phyloP scores from a whole-genome alignment of 2,888 invertebrate genomes.

The Criorhina ranunculi region DNA sequence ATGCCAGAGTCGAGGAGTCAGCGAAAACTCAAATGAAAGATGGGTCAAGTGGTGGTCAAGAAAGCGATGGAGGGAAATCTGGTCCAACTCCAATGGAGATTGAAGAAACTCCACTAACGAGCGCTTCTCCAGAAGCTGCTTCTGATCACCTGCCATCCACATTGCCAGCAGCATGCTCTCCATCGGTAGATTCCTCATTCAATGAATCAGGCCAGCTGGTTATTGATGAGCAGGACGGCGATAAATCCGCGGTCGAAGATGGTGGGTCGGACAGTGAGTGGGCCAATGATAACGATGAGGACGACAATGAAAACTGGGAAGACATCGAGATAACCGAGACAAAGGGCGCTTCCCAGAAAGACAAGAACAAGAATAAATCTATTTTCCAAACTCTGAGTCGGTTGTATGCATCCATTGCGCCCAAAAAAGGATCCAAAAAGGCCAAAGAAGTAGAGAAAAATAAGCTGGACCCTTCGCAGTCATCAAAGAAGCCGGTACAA shows the following conservation, averaged over 20 bases:
- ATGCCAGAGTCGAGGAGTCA: slow-evolving; percentile 19
- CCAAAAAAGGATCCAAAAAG: slow-evolving; percentile 58
- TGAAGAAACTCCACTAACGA: not conserved
- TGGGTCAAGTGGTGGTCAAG: slow-evolving; percentile 8
- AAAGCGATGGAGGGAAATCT: not conserved
- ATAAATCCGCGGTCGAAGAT: slow-evolving; percentile 19
- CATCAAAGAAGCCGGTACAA: slow-evolving; percentile 46
- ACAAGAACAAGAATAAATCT: slow-evolving; percentile 76
- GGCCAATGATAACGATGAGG: slow-evolving; percentile 55
- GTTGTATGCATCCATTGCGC: slow-evolving; percentile 69
- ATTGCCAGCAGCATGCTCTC: not conserved
- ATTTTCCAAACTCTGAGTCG: slow-evolving; percentile 78
- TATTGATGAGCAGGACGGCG: slow-evolving; percentile 52
- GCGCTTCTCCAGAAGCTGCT: not conserved
- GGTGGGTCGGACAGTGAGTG: slow-evolving; percentile 51
- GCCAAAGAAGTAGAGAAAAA: slow-evolving; percentile 46
- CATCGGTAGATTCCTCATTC: slow-evolving; percentile 25
- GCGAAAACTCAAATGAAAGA: slow-evolving; percentile 61
- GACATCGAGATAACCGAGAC: slow-evolving; percentile 80
- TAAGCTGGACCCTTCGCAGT: slow-evolving; percentile 12
- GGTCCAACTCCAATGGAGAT: not conserved
- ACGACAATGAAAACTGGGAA: slow-evolving; percentile 81
- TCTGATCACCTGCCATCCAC: not conserved
- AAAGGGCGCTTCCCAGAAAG: slow-evolving; percentile 47
- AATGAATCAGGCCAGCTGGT: slow-evolving; percentile 50